A percentile compares a stretch with the other conserved stretches of the same genome.
phyloP scores from a whole-genome alignment of 1,140 invertebrate genomes.

The Magallana angulata region DNA sequence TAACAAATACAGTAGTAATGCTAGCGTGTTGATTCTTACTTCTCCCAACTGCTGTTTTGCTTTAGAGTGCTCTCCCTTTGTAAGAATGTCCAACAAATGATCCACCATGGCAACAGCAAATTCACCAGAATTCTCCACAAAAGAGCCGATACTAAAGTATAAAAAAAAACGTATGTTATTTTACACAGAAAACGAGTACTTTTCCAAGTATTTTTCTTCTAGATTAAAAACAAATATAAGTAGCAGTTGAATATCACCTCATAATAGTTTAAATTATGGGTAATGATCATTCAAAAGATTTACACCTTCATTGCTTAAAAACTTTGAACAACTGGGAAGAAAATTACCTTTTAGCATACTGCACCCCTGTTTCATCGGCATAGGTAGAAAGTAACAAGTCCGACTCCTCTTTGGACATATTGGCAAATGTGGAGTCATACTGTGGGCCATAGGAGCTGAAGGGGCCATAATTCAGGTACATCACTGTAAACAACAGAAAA shows the following conservation, averaged over 20 bases:
- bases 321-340: no score
- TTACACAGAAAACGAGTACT: not conserved
- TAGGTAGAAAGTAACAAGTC: conserved; percentile 95
- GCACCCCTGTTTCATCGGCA: conserved; percentile 91
- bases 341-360: conserved; percentile 85
- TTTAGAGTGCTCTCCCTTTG: conserved; percentile 90
- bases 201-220: not conserved
- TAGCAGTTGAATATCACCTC: no score
- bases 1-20: not conserved
- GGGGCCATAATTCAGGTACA: conserved; percentile 95
- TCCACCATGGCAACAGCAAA: conserved; percentile 91
- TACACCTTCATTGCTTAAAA: no score
- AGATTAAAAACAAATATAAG: no score
- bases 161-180: not conserved
- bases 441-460: conserved; percentile 97
- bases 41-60: conserved; percentile 86
- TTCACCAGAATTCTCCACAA: conserved; percentile 89
- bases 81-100: conserved; percentile 89
- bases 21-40: conserved; percentile 48
- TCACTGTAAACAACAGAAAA: conserved; percentile 81
- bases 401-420: conserved; percentile 94
- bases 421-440: conserved; percentile 97
- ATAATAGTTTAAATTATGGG: no score
- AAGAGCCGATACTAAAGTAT: conserved; percentile 85
- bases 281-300: no score